Evolutionary conservation across 2,888 invertebrate species (phyloP), one percentile per base, ranked within the genome.

Genomic region (Pyrocoelia pectoralis): DNA sequence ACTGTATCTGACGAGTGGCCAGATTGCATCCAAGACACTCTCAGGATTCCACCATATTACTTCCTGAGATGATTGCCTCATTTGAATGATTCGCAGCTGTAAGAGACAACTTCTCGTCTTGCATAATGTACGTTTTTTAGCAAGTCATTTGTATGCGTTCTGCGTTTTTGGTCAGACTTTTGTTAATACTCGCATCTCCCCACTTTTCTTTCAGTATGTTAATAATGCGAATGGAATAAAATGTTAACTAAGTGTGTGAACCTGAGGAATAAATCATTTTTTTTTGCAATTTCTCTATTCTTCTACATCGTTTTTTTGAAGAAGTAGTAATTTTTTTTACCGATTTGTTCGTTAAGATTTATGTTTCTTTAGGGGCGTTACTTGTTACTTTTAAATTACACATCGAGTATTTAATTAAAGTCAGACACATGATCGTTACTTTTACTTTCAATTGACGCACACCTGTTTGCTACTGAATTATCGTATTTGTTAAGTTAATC

Each of bases 1-100:
- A 69, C 66, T 69, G 66, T 69, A 69, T 64, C 40, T 61, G 69
- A 65, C 62, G 65, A 61, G 63, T 66, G 61, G 59, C 52, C 56
- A 60, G 63, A 63, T 66, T 66, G 66, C 66, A 63, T 65, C 65
- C 65, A 61, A 65, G 61, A 48, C 65, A 55, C 58, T 65, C 60
- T 61, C 55, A 28, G 46, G 50, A 62, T 62, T 52, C 55, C 50
- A 59, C 53, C 56, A 60, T 56, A 65, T 65, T 61, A 55, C 58
- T 61, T 65, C 65, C 57, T 55, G 55, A 61, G 61, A 58, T 65
- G 61, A 57, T 65, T 57, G 53, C 46, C 57, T 65, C 61, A 61
- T 58, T 61, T 65, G 52, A 61, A 65, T 65, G 65, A 56, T 58
- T 61, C 29, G 49, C 57, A 49, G 15, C 41, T 54, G 56, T 43